Base-by-base conservation (phyloP, 2,113 vertebrate species). In the Columba livia region DNA sequence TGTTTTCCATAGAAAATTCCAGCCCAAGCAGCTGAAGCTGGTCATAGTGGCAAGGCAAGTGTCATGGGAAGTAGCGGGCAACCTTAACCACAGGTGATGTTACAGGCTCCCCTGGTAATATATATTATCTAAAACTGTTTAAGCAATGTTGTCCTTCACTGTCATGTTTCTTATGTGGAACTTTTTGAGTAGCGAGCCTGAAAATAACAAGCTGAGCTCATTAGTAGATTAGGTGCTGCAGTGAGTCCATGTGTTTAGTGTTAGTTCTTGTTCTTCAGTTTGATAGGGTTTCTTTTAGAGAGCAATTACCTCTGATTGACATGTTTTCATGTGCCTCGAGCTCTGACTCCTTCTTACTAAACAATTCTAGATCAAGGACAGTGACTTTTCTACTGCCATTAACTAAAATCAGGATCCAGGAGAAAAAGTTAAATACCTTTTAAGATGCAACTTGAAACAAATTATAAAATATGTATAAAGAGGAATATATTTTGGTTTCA, bases 261-360 rank as follows among this genome's bases (percentile, higher is more conserved):
- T 93, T 91, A 95, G 93, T 96, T 98, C 98, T 98, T 91, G 83
- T 95, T 97, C 96, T 96, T 94, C 96, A 89, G 98, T 96, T 98
- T 97, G 97, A 98, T 98, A 97, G 90, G 97, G 97, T 98, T 99
- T 98, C 98, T 99, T 97, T 98, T 98, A 97, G 98, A 98, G 96
- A 98, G 98, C 98, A 99, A 99, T 99, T 99, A 99, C 98, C 79
- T 98, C 98, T 99, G 99, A 99, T 98, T 99, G 99, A 99, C 98
- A 88, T 98, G 98, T 98, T 98, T 98, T 98, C 98, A 97, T 98
- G 98, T 98, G 97, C 98, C 95, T 98, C 97, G 96, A 98, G 98
- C 98, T 95, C 96, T 95, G 77, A 97, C 88, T 97, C 81, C 91
- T 96, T 96, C 97, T 97, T 95, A 91, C 95, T 96, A 97, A 98